Conservation (phyloP, 1,140 invertebrate genomes). For the Neuroterus valhalla region DNA sequence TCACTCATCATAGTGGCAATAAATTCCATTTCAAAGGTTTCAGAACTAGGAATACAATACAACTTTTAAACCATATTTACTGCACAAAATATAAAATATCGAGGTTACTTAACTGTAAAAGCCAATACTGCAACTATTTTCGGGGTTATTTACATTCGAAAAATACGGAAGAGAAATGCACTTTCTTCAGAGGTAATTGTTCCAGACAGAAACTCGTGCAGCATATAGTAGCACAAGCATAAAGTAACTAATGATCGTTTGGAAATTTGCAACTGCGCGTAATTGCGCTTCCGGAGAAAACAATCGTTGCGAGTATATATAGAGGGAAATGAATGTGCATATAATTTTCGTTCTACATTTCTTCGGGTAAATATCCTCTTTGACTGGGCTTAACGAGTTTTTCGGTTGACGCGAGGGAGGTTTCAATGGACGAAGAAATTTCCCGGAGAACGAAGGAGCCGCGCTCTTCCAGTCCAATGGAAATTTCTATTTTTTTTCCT, state of each 20-base stretch:
- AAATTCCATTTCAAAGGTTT: too few relatives aligned
- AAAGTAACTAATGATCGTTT: slow-evolving; percentile 21
- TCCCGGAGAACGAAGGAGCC: slow-evolving; percentile 6
- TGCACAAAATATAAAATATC: too few relatives aligned
- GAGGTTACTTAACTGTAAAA: too few relatives aligned
- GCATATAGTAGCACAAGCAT: background rate
- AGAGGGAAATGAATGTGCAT: background rate
- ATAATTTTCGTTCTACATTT: too few relatives aligned
- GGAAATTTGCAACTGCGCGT: slow-evolving; percentile 5
- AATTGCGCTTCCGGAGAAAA: background rate
- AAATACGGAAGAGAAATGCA: background rate
- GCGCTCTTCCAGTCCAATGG: slow-evolving; percentile 14
- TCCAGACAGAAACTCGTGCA: background rate
- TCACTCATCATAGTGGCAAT: too few relatives aligned
- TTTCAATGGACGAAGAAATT: slow-evolving; percentile 15
- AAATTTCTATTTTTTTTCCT: slow-evolving; percentile 1
- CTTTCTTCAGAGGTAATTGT: background rate
- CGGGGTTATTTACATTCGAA: background rate
- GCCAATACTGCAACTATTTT: background rate
- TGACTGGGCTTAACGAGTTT: slow-evolving; percentile 9
- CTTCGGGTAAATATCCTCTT: background rate
- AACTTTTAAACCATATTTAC: too few relatives aligned
- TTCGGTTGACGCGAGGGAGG: slow-evolving; percentile 10
- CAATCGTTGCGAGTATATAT: background rate
- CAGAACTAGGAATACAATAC: too few relatives aligned